Conservation (phyloP, 1,140 invertebrate species). For the Thaumetopoea pityocampa region DNA sequence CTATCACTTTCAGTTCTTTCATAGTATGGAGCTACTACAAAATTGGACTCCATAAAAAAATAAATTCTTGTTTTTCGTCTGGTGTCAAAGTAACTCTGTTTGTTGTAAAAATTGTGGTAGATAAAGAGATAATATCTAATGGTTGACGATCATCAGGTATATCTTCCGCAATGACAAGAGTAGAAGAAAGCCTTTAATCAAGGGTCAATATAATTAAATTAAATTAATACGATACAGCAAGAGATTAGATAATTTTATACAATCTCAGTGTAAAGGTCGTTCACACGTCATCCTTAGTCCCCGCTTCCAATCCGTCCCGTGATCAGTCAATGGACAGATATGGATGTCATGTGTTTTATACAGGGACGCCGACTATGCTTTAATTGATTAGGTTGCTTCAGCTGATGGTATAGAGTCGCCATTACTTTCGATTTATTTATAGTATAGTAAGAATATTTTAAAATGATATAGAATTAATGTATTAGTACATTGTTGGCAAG, state of each 20-base stretch:
- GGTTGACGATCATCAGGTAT: too few relatives aligned
- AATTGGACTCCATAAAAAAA: too few relatives aligned
- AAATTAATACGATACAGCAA: constrained; percentile 12
- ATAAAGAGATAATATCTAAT: too few relatives aligned
- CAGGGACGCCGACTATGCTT: constrained; percentile 16
- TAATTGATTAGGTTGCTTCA: constrained; percentile 22
- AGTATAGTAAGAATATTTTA: background rate
- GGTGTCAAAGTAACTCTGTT: too few relatives aligned
- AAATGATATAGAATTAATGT: background rate
- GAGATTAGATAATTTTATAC: constrained; percentile 17
- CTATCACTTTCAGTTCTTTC: too few relatives aligned
- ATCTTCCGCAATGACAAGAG: background rate
- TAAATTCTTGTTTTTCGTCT: too few relatives aligned
- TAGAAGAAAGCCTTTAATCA: background rate
- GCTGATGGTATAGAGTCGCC: constrained; percentile 14
- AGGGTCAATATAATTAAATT: constrained; percentile 2
- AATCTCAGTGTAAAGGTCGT: constrained; percentile 5
- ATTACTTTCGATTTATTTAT: background rate
- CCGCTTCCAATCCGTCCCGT: background rate
- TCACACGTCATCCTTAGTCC: constrained; percentile 14
- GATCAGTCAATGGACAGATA: constrained; percentile 29
- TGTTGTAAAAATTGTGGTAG: too few relatives aligned
- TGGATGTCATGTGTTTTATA: constrained; percentile 23
- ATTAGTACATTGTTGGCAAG: too few relatives aligned
- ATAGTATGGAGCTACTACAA: too few relatives aligned